phyloP scores from a whole-genome alignment of 2,113 vertebrate genomes.

The Crotophaga sulcirostris region DNA sequence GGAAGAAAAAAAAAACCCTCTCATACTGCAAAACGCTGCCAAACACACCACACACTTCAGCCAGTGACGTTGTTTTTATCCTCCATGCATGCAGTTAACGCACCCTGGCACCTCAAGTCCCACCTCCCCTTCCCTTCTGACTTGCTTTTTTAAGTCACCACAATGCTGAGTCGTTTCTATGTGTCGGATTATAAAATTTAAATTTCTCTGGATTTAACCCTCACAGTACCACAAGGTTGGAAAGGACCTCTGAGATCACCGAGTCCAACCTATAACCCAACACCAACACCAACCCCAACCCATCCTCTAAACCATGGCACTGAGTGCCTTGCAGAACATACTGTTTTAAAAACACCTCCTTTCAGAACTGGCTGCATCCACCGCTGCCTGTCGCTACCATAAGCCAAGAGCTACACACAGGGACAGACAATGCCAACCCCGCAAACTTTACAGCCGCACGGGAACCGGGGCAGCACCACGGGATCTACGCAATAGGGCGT shows the following conservation, averaged over 20 bases:
- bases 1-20: not conserved
- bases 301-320: too few relatives aligned
- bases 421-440: not conserved
- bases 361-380: not conserved
- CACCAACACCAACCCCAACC: too few relatives aligned
- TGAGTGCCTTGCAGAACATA: not conserved
- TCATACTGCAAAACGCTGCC: not conserved
- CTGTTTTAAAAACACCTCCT: not conserved
- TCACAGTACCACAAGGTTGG: too few relatives aligned
- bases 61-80: not conserved
- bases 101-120: not conserved
- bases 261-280: too few relatives aligned
- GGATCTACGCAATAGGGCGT: not conserved
- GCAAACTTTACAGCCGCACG: not conserved
- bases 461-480: not conserved
- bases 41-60: not conserved
- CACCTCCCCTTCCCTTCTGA: not conserved
- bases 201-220: too few relatives aligned
- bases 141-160: not conserved
- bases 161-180: not conserved
- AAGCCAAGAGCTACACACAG: not conserved
- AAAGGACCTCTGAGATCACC: too few relatives aligned
- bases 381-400: not conserved
- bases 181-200: not conserved
- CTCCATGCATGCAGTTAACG: accelerated